Percentiles rank a stretch among this genome's conserved stretches.
Conservation (phyloP, 2,113 vertebrate genomes). For the Rhipidura dahli region DNA sequence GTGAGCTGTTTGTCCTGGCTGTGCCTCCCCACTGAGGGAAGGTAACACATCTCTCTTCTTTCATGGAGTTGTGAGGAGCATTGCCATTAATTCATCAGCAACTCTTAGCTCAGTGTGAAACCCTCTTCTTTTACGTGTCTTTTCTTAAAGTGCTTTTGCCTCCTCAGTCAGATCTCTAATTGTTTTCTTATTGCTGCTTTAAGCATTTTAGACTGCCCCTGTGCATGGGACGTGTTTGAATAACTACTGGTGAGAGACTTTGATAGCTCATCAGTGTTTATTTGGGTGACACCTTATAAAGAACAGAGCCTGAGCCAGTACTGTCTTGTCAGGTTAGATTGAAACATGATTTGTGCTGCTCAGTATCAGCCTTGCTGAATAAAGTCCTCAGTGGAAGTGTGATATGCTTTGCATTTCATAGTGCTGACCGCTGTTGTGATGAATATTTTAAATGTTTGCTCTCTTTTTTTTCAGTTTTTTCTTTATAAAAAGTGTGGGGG, state of each 20-base stretch:
- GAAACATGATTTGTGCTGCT: background rate
- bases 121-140: background rate
- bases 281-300: background rate
- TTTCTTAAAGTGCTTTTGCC: background rate
- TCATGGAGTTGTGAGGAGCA: background rate
- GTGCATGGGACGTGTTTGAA: background rate
- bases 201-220: background rate
- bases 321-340: background rate
- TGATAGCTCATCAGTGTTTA: background rate
- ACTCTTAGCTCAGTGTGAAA: background rate
- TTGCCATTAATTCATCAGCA: constrained; percentile 6
- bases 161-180: background rate
- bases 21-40: background rate
- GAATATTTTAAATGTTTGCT: background rate
- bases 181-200: background rate
- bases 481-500: background rate
- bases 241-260: background rate
- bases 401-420: background rate
- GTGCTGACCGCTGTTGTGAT: background rate
- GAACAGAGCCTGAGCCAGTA: background rate
- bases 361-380: background rate
- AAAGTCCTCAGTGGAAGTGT: background rate
- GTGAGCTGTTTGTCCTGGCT: constrained; percentile 1
- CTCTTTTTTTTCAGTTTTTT: background rate
- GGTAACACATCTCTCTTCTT: background rate